Base-by-base conservation (phyloP, 2,888 invertebrate genomes). In the Carcina quercana region DNA sequence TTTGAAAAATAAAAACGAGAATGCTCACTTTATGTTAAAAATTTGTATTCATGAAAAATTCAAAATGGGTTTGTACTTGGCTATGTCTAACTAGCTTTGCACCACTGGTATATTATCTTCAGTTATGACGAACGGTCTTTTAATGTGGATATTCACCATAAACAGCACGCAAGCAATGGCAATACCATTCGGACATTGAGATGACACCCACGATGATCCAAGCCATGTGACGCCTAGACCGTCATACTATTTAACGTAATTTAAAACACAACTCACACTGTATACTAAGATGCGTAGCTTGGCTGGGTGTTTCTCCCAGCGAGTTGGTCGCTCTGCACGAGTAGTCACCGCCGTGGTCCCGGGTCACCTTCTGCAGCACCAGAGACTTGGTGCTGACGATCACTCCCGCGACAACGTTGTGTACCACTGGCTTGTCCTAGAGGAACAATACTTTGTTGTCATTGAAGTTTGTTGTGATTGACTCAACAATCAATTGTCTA, bases 361-460 rank as follows among this genome's bases (percentile, higher is more conserved):
- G 87, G 17, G 90, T 91, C 53, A 95, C 93, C 51, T 90, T 89
- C 76, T 95, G 95, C 33, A 95, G 87, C 32, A 95, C 95, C 51
- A 95, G 85, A 35, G 94, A 94, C 71, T 94, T 92, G 41, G 94
- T 93, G 73, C 94, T 95, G 64, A 95, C 91, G 55, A 95, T 94
- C 46, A 95, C 87, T 34, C 95, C 94, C 33, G 91, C 89, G 24
- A 93, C 90, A 66, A 91, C 88, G 70, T 95, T 95, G 73, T 95
- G 94, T 42, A 88, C 87, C 36, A 95, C 90, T 47, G 89, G 79
- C 37, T 86, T 86, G 21, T 92, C 92, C 94, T 95, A n/a, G n/a
- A n/a, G n/a, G n/a, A n/a, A n/a, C n/a, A n/a, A n/a, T n/a, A n/a
- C n/a, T n/a, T n/a, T n/a, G n/a, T n/a, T n/a, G n/a, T n/a, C n/a